Evolutionary conservation across 2,797 vertebrate species (phyloP).

Genomic region (Rhinichthys osculus): DNA sequence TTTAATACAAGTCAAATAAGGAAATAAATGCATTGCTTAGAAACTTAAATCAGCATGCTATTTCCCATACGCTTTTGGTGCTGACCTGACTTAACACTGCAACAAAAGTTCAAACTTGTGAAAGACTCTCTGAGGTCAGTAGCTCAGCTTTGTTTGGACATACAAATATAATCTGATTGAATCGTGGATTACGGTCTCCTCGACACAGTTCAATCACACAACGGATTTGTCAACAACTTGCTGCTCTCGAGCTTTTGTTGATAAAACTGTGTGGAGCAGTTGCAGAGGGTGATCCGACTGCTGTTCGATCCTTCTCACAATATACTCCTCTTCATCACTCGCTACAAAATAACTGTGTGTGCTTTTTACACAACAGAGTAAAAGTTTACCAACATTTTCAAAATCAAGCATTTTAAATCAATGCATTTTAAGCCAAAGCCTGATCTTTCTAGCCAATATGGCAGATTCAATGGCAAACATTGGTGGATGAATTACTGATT

Average conservation of each 20-base stretch:
- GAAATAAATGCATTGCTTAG: neutral
- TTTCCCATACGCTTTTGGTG: neutral
- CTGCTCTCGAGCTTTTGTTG: neutral
- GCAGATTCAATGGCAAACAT: neutral
- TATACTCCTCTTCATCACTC: neutral
- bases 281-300: neutral
- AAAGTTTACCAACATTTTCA: neutral
- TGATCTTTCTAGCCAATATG: neutral
- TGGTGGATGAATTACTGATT: conserved; percentile 6
- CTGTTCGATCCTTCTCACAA: conserved; percentile 13
- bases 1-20: neutral
- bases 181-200: conserved; percentile 48
- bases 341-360: neutral
- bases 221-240: conserved; percentile 47
- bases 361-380: neutral
- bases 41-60: neutral
- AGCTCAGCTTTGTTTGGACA: conserved; percentile 38
- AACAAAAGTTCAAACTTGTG: conserved; percentile 29
- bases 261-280: conserved; percentile 10
- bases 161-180: conserved; percentile 52
- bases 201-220: conserved; percentile 45
- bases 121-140: conserved; percentile 44
- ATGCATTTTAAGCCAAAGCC: neutral
- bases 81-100: conserved; percentile 6
- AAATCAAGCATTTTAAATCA: neutral